Percentiles rank a stretch among this genome's conserved stretches.
Conservation (phyloP, 2,888 invertebrate genomes). For the Leucophenga maculata region DNA sequence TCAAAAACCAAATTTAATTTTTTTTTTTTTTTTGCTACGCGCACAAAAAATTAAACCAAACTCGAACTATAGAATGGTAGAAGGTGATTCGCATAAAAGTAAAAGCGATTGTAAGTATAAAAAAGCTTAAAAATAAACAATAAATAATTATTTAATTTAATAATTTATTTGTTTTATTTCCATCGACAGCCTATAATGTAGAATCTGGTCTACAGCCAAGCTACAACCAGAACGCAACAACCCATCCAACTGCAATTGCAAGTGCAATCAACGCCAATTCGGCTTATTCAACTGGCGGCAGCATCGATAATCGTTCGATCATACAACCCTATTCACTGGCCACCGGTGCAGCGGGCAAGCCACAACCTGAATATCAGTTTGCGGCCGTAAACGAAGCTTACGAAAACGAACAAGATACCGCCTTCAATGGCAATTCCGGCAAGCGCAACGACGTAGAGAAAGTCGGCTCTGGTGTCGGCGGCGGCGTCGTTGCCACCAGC, state of each 20-base stretch:
- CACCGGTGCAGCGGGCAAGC: constrained; percentile 59
- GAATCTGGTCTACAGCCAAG: constrained; percentile 85
- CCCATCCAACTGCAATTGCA: constrained; percentile 73
- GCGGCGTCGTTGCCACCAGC: constrained; percentile 29
- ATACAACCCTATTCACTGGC: constrained; percentile 68
- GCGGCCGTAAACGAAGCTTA: constrained; percentile 64
- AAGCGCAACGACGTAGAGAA: constrained; percentile 65
- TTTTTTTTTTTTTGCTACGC: constrained; percentile 60
- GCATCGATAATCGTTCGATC: constrained; percentile 68
- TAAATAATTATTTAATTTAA: neutral
- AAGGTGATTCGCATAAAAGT: constrained; percentile 87
- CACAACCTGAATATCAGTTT: constrained; percentile 65
- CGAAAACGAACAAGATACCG: constrained; percentile 51
- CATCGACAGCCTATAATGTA: constrained; percentile 85
- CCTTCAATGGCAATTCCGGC: constrained; percentile 46
- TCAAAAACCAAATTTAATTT: constrained; percentile 21
- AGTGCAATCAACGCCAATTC: constrained; percentile 71
- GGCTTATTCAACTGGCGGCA: constrained; percentile 33
- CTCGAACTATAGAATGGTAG: constrained; percentile 89
- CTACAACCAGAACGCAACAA: constrained; percentile 77
- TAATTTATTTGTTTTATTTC: constrained; percentile 15
- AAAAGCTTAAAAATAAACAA: neutral
- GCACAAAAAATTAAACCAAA: constrained; percentile 66
- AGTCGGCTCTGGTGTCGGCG: constrained; percentile 42
- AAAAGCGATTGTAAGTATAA: constrained; percentile 81